Evolutionary conservation across 2,888 invertebrate species (phyloP).

Genomic region (Eulithis testata): DNA sequence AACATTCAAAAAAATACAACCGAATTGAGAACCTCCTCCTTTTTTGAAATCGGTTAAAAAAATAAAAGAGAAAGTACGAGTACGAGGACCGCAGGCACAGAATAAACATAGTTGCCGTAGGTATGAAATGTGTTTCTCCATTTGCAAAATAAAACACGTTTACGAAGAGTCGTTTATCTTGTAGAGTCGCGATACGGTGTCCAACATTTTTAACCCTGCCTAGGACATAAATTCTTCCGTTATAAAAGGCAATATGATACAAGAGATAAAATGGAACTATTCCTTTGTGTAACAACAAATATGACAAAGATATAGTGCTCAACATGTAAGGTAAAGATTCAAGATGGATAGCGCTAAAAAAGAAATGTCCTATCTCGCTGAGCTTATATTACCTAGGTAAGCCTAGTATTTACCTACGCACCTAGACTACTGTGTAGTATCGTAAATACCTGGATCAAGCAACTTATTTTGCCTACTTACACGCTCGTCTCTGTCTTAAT

Average conservation of each 20-base stretch:
- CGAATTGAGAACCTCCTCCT: too few relatives aligned
- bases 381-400: too few relatives aligned
- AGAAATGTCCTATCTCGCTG: too few relatives aligned
- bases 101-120: too few relatives aligned
- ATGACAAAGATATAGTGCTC: constrained; percentile 10
- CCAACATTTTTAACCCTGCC: constrained; percentile 24
- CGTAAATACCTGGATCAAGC: too few relatives aligned
- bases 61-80: background rate
- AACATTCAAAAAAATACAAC: too few relatives aligned
- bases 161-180: constrained; percentile 21
- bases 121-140: background rate
- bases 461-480: too few relatives aligned
- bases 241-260: constrained; percentile 22
- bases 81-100: background rate
- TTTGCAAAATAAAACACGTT: constrained; percentile 8
- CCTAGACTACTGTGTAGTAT: too few relatives aligned
- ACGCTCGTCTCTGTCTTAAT: too few relatives aligned
- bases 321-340: background rate
- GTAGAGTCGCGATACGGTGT: constrained; percentile 7
- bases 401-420: too few relatives aligned
- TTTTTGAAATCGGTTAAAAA: too few relatives aligned
- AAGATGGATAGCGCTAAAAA: background rate
- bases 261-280: constrained; percentile 17
- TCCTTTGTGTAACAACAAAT: constrained; percentile 13
- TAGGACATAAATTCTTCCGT: constrained; percentile 24